Base-by-base conservation (phyloP, 2,797 vertebrate species). In the Ctenopoma multispine region DNA sequence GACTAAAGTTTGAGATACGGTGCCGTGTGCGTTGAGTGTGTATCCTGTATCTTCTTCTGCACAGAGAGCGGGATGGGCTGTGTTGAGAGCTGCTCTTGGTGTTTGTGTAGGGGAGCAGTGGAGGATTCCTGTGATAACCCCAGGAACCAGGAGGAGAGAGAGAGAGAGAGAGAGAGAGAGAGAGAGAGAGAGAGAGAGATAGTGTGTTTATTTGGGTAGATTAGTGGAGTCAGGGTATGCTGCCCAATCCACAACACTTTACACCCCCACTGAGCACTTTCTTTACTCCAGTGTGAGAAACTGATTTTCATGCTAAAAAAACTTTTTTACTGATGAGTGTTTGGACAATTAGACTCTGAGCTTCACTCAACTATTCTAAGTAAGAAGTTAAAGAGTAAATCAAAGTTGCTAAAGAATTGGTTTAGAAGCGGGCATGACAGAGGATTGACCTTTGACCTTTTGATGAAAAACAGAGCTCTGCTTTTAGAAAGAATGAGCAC, bases 181-280 rank as follows among this genome's bases (percentile, higher is more conserved):
- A 79, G 69, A 47, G 75, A 80, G 85, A 24, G 24, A 24, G 24
- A 24, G 24, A 24, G 24, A 24, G 24, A 24, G 24, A 2, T 44
- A 34, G 62, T 43, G 70, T 88, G 92, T 91, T 90, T 92, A 90
- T 92, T 92, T 92, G 79, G 71, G 86, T 5, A 91, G 90, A 90
- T 90, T 90, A 86, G 70, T 84, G 85, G 63, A 88, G 84, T 75
- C 65, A 75, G 80, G 77, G 62, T 78, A 77, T 50, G 82, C 80
- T 75, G 82, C 63, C 80, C 77, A 79, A 64, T 69, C 63, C 69
- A n/a, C 63, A 60, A 55, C 57, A 74, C 69, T 72, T 80, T 55
- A 74, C 85, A 84, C 80, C 67, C 77, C 57, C 23, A 20, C 61
- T 61, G 53, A 80, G 67, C 76, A 81, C 79, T 84, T 86, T 89